Conservation (phyloP, 2,113 vertebrate genomes). For the Piprites chloris region DNA sequence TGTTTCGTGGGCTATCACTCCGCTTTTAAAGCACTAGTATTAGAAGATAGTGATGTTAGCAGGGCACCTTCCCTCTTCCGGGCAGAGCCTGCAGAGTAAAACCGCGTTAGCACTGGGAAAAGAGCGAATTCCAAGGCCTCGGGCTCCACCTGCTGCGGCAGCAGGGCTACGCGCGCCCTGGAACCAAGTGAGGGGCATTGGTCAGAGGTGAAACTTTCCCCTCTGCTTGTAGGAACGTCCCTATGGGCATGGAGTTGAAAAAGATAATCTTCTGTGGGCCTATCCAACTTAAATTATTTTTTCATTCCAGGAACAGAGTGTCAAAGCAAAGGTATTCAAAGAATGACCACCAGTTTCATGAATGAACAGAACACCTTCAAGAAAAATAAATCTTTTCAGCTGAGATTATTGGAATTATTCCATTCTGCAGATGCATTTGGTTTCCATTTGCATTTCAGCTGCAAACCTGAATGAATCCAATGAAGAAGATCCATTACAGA, state of each 20-base stretch:
- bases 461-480: neutral
- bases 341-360: neutral
- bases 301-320: neutral
- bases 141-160: neutral
- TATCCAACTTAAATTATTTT: neutral
- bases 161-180: too few relatives aligned
- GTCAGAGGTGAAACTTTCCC: neutral
- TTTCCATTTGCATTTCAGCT: neutral
- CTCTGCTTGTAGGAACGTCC: neutral
- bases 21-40: neutral
- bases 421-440: neutral
- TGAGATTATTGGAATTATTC: neutral
- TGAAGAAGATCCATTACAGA: neutral
- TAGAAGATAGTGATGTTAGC: too few relatives aligned
- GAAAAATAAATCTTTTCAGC: neutral
- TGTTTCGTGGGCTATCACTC: too few relatives aligned
- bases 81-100: rapidly evolving
- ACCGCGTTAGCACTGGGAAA: rapidly evolving
- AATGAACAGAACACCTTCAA: neutral
- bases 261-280: neutral
- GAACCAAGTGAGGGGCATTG: rapidly evolving
- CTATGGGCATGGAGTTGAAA: rapidly evolving
- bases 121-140: neutral
- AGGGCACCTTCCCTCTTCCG: neutral
- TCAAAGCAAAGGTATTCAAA: neutral